Base-by-base conservation (phyloP, 30 jellyfish, hydroid and myxozoan species). In the Hydractinia symbiolongicarpus region DNA sequence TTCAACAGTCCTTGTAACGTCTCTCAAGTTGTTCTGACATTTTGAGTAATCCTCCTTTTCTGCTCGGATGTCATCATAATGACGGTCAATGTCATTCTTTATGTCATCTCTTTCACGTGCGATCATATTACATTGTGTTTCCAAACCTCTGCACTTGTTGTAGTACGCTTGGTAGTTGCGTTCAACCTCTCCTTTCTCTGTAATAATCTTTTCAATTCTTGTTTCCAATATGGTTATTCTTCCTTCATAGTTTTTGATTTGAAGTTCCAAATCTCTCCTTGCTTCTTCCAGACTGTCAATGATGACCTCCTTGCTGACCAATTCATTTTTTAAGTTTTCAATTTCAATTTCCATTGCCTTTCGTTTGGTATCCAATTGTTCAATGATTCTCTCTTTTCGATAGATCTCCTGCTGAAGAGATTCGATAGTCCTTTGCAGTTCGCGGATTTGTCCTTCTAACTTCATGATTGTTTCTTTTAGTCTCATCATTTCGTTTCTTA, bases 371-470 rank as follows among this genome's bases (percentile, higher is more conserved):
- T 86, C 96, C 14, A 82, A 78, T 61, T 93, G 94, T 50, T 93
- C 96, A 73, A 93, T 84, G 50, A 84, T 56, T 20, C 96, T 83
- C 19, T 93, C 99, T 61, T 93, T 93, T 84, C 90, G 68, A 90
- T 83, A 87, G n/a, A 93, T 70, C 82, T 88, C 94, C 55, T 84
- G 95, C 83, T 88, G 96, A 4, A 87, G 81, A 4, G 95, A 73
- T 56, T 93, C 99, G 75, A 93, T 88, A 55, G 87, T 81, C 54
- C 99, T 70, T 67, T 87, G 96, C 8, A 82, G 94, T 61, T 87
- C 96, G 9, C 95, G 69, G 68, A 83, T 57, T 57, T 93, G 96
- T 60, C 96, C 99, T 67, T 93, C 99, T 9, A 93, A 86, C 74
- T 83, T 77, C 71, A 81, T 84, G 51, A 83, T 79, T 13, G 84